Evolutionary conservation across 2,888 invertebrate genomes (phyloP), one percentile per base, ranked within the genome.

Genomic region (Alitta virens): DNA sequence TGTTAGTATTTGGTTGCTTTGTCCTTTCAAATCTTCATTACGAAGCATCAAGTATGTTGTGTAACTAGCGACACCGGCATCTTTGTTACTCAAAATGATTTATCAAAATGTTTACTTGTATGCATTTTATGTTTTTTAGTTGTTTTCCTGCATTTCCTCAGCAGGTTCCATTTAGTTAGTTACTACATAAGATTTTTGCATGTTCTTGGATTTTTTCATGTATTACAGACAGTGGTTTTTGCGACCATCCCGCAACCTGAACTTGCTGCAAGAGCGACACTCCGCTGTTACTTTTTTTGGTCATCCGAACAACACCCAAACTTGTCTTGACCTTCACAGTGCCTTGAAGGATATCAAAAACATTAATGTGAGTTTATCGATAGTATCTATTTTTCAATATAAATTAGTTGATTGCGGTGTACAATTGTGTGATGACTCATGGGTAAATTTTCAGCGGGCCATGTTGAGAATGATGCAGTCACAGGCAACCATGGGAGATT

Each of bases 201-300:
- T 33, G 33, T 33, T 33, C 12, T 5, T 7, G 33, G 7, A 33
- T 33, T 7, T 12, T 7, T 33, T 12, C 12, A 33, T 33, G 33
- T 33, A 33, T 42, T 56, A 23, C 58, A 68, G 68, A 53, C 84
- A 87, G 33, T 85, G 90, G 72, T 85, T 92, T 66, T 85, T 88
- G 65, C 88, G 88, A 71, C 93, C 93, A 0, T 87, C 87, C 0
- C 87, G 86, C 55, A 85, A 91, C 75, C 72, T 86, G 1, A 75
- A 80, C 0, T 81, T 86, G 9, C 81, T 93, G 18, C 82, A 85
- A 33, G 85, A 86, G 50, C 85, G 93, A 12, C 87, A 89, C 63
- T 87, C 89, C 68, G 89, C 89, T 25, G 85, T 93, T 12, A 84
- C 85, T 14, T 91, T 87, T 81, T 89, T 90, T 75, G 80, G 86